Evolutionary conservation across 2,888 invertebrate genomes (phyloP), one percentile per base, ranked within the genome.

Genomic region (Cephus pygmeus): DNA sequence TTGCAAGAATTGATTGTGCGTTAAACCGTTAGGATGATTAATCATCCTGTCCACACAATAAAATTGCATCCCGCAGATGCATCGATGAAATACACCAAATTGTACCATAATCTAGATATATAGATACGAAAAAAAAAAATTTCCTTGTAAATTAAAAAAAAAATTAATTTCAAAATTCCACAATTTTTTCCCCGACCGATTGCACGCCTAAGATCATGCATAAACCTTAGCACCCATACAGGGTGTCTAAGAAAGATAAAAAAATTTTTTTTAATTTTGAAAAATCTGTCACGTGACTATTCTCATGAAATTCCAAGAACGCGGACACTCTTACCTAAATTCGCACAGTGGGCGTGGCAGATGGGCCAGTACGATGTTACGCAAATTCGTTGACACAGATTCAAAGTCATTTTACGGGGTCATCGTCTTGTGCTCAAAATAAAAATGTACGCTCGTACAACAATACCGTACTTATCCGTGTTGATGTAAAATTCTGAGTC

Each of bases 321-420:
- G 23, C 9, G 56, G 6, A 23, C 56, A 9, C 56, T 23, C 56
- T 56, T 56, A 56, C 23, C 71, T 12, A 15, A 12, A 34, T 34
- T 31, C 71, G 71, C 71, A 71, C 4, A 71, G n/a, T 34, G n/a
- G 71, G 68, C 30, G 71, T 40, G 73, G 75, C 33, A n/a, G 23
- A 73, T 3, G 33, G 30, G 73, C 34, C 31, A 11, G 15, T 73
- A 73, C 40, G 15, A 77, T 69, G 56, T 74, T 36, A 36, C 75
- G 75, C 33, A 33, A 77, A 69, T 56, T 69, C 75, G 75, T 77
- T 77, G 77, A 77, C 77, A 75, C 75, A 77, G 68, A 77, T 77
- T 23, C 40, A 30, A 71, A 71, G 71, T 31, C 71, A 12, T 71
- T 31, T 33, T 34, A 34, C 71, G 71, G 71, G 71, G 71, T 71